Evolutionary conservation across 1,140 invertebrate genomes (phyloP).

Genomic region (Pentalonia nigronervosa): DNA sequence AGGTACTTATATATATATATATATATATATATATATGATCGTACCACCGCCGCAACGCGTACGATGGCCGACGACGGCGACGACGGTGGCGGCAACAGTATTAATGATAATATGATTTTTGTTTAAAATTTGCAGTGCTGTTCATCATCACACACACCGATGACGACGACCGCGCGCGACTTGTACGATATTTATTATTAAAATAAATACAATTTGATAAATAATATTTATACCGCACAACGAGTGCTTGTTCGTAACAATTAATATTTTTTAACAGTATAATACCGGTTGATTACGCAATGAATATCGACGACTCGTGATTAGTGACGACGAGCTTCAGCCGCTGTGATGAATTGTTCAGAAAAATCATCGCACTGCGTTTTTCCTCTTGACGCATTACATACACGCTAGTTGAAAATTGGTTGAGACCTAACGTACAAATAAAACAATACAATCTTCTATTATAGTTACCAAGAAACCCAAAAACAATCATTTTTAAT

Average conservation of each 20-base stretch:
- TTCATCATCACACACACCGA: neutral
- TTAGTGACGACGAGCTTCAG: neutral
- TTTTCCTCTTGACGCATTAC: neutral
- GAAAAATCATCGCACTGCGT: neutral
- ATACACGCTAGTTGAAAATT: neutral
- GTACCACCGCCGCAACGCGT: conserved; percentile 56
- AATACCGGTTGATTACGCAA: neutral
- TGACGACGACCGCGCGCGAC: neutral
- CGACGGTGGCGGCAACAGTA: neutral
- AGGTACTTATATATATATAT: too few species aligned
- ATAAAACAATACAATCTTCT: too few species aligned
- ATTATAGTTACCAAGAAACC: neutral
- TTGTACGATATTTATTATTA: neutral
- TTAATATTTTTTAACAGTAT: neutral
- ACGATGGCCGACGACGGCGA: neutral
- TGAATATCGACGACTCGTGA: neutral
- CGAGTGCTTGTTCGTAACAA: neutral
- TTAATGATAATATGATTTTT: neutral
- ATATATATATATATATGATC: too few species aligned
- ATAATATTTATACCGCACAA: too few species aligned
- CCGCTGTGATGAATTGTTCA: neutral
- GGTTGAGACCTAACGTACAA: neutral
- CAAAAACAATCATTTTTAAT: neutral
- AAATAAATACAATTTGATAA: neutral
- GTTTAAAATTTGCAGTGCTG: neutral